Evolutionary conservation across 2,888 invertebrate species (phyloP).

Genomic region (Piscicola geometra): DNA sequence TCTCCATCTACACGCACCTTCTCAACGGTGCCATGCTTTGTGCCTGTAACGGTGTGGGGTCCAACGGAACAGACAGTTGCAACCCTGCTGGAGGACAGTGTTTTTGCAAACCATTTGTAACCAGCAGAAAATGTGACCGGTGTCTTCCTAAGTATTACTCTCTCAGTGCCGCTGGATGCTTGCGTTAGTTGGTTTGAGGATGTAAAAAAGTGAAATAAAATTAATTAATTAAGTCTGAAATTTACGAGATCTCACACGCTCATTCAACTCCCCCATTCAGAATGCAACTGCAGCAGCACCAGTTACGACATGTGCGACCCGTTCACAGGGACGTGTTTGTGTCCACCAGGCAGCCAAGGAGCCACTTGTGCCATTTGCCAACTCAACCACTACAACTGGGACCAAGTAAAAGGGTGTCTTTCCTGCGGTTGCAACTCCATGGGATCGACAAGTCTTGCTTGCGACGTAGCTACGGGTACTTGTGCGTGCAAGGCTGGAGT

Average conservation of each 20-base stretch:
- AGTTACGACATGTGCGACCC: conserved; percentile 44
- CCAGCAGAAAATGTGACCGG: conserved; percentile 46
- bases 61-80: conserved; percentile 41
- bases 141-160: conserved; percentile 45
- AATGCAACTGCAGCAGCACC: conserved; percentile 45
- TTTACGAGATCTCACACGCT: background rate
- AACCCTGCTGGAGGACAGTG: conserved; percentile 46
- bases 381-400: conserved; percentile 48
- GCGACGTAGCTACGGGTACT: conserved; percentile 45
- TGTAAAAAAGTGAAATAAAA: background rate
- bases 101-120: conserved; percentile 47
- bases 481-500: conserved; percentile 47
- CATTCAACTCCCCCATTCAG: conserved; percentile 33
- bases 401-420: conserved; percentile 45
- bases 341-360: conserved; percentile 69
- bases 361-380: conserved; percentile 64
- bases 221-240: background rate
- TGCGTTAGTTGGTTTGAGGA: background rate
- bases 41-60: conserved; percentile 46
- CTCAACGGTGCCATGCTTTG: conserved; percentile 46
- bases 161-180: conserved; percentile 45
- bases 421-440: conserved; percentile 45
- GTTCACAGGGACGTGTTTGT: conserved; percentile 55
- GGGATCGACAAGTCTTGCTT: conserved; percentile 44
- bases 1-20: conserved; percentile 45